Evolutionary conservation across 2,888 invertebrate genomes (phyloP).

Genomic region (Drosophila eohydei): DNA sequence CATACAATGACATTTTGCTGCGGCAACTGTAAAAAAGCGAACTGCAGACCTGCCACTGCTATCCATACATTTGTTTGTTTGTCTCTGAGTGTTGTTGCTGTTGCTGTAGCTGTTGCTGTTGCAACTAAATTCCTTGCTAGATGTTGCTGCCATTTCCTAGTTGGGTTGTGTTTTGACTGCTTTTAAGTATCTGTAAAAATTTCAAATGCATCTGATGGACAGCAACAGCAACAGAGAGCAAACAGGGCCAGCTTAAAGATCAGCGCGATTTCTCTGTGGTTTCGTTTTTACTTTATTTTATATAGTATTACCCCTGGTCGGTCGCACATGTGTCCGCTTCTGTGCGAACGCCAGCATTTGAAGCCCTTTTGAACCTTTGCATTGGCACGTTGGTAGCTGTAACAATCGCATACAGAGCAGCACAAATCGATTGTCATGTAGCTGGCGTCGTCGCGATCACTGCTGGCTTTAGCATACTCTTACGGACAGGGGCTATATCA

Average conservation of each 20-base stretch:
- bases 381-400: constrained; percentile 74
- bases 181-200: constrained; percentile 75
- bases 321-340: constrained; percentile 29
- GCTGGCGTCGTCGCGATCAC: constrained; percentile 46
- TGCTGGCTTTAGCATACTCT: constrained; percentile 44
- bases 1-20: constrained; percentile 78
- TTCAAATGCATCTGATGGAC: constrained; percentile 83
- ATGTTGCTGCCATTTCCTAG: constrained; percentile 73
- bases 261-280: constrained; percentile 58
- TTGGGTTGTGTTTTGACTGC: constrained; percentile 73
- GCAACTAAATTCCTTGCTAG: constrained; percentile 71
- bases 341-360: constrained; percentile 49
- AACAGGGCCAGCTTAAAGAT: constrained; percentile 74
- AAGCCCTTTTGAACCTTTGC: constrained; percentile 76
- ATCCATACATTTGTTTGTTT: constrained; percentile 62
- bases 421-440: constrained; percentile 78
- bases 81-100: constrained; percentile 24
- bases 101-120: constrained; percentile 31
- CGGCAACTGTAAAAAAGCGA: constrained; percentile 65
- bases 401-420: constrained; percentile 70
- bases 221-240: constrained; percentile 54
- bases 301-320: constrained; percentile 16
- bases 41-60: constrained; percentile 63
- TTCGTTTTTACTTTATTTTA: constrained; percentile 10
- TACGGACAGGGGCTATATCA: constrained; percentile 2